A percentile compares a stretch with the other conserved stretches of the same genome.
These are phyloP conservation scores for Eumerus sabulonum DNA, from an alignment of 2,888 invertebrate species.

Conservation along the genomic window DNA sequence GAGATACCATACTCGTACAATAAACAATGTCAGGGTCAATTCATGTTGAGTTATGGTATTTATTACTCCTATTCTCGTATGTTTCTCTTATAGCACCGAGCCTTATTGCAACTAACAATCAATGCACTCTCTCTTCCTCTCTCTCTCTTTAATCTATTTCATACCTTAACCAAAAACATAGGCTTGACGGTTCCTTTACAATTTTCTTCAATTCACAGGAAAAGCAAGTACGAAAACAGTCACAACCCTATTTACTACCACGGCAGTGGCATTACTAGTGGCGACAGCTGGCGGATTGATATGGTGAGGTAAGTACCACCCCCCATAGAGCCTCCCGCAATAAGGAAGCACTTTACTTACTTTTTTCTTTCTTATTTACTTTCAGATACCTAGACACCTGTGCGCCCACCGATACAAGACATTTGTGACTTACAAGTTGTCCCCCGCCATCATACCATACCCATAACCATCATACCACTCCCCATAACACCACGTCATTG, in stretches of 20 bases:
- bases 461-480: too few relatives aligned
- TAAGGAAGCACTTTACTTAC: background rate
- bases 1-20: too few relatives aligned
- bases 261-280: conserved; percentile 71
- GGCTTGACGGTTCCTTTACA: too few relatives aligned
- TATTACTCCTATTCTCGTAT: too few relatives aligned
- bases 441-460: too few relatives aligned
- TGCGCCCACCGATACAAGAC: background rate
- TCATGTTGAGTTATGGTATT: too few relatives aligned
- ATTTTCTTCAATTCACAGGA: conserved; percentile 44
- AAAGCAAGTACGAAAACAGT: conserved; percentile 53
- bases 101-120: too few relatives aligned
- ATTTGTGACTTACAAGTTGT: background rate
- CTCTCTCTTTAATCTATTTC: background rate
- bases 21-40: too few relatives aligned
- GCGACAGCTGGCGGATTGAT: conserved; percentile 71
- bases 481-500: too few relatives aligned
- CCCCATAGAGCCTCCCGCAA: background rate
- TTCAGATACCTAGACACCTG: conserved; percentile 10
- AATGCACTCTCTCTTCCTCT: too few relatives aligned
- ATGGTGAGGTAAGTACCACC: conserved; percentile 74
- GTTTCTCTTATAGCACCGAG: too few relatives aligned
- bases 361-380: conserved; percentile 8
- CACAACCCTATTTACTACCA: conserved; percentile 71
- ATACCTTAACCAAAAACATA: background rate